phyloP scores from a whole-genome alignment of 2,113 vertebrate genomes.

The Arizona elegans region DNA sequence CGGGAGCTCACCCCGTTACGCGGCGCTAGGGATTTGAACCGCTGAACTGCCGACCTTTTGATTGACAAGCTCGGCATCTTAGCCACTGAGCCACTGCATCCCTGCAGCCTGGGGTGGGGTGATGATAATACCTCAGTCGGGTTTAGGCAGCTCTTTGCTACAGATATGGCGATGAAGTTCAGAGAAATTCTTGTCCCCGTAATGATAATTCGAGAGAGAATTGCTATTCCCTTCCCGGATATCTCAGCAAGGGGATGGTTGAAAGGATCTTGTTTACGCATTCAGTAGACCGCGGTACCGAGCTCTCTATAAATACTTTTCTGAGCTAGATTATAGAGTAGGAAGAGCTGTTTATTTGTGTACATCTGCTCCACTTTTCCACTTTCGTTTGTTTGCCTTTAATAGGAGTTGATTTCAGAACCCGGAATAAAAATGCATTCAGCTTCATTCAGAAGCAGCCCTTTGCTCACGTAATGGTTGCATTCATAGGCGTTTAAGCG shows the following conservation, averaged over 20 bases:
- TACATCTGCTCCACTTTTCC: background rate
- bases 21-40: too few species aligned
- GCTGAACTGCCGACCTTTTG: too few species aligned
- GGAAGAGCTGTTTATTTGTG: background rate
- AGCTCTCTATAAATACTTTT: background rate
- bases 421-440: background rate
- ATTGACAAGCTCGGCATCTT: too few species aligned
- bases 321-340: background rate
- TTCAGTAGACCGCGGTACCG: background rate
- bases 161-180: background rate
- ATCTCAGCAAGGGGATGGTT: background rate
- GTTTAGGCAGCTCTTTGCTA: background rate
- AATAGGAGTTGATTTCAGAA: background rate
- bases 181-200: background rate
- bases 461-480: background rate
- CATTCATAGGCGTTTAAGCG: background rate
- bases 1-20: too few species aligned
- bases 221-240: background rate
- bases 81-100: too few species aligned
- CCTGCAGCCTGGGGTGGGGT: background rate
- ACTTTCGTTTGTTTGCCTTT: background rate
- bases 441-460: background rate
- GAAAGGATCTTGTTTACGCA: background rate
- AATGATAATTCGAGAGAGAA: background rate
- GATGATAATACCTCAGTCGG: background rate